These are phyloP conservation scores for Tenualosa thibaudeaui DNA, from an alignment of 2,797 vertebrate genomes.

Conservation along the genomic window DNA sequence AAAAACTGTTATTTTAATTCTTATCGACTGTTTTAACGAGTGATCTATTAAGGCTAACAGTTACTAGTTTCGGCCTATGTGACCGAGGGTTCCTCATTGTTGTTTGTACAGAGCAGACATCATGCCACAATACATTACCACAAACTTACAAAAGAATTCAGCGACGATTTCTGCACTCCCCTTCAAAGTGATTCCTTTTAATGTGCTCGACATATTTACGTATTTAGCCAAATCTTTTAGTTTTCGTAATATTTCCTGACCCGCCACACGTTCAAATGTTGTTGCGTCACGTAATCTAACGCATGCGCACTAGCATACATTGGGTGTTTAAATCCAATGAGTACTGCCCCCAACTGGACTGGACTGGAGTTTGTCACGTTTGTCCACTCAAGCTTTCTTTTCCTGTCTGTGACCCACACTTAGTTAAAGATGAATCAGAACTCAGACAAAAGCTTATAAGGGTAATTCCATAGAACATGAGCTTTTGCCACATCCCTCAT, in stretches of 20 bases:
- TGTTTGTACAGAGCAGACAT: not conserved
- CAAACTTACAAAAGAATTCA: conserved; percentile 90
- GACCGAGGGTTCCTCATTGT: not conserved
- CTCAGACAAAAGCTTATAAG: too few relatives aligned
- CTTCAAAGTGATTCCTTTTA: conserved; percentile 86
- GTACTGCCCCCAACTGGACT: not conserved
- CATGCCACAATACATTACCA: not conserved
- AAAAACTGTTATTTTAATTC: too few relatives aligned
- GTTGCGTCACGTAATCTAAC: not conserved
- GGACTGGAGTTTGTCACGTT: not conserved
- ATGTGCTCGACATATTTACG: conserved; percentile 70
- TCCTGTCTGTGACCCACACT: too few relatives aligned
- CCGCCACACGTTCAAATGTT: conserved; percentile 5
- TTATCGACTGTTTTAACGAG: too few relatives aligned
- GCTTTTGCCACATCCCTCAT: too few relatives aligned
- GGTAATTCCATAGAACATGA: too few relatives aligned
- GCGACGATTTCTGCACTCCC: conserved; percentile 90
- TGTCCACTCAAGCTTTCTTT: too few relatives aligned
- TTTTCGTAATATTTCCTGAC: not conserved
- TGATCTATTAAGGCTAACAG: not conserved
- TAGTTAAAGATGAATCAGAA: too few relatives aligned
- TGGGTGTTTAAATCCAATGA: not conserved
- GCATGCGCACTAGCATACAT: not conserved
- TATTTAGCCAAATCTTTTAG: not conserved
- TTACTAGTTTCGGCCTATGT: not conserved